Base-by-base conservation (phyloP, 2,113 vertebrate genomes). In the Urocynchramus pylzowi region DNA sequence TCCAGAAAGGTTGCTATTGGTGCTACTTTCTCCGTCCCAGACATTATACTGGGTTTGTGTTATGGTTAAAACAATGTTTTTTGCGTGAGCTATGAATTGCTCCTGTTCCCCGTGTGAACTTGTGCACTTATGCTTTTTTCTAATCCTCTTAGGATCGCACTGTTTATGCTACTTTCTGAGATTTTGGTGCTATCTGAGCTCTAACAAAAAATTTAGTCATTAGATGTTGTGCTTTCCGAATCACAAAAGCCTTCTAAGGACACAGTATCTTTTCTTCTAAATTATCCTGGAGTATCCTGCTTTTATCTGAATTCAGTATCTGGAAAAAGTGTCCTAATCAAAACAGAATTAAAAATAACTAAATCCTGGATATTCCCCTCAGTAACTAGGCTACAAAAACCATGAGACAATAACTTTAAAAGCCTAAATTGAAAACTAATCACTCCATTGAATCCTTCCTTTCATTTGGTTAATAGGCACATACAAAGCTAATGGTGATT, bases 371-470 rank as follows among this genome's bases (percentile, higher is more conserved):
- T 95, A 83, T 80, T 88, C 30, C 67, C 50, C 59, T 80, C 71
- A 88, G 84, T 91, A 87, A 84, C 76, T 17, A 88, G 75, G 84
- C 67, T 86, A 63, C 71, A 93, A 93, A 95, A 77, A 77, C 17
- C 67, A 84, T 44, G 47, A 91, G 67, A 93, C 87, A 91, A 95
- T 92, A 93, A 84, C 81, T 91, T 91, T 95, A 82, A 93, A 89
- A 91, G 91, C 82, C 87, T 90, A 93, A 96, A 96, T 88, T 90
- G 84, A 96, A 94, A 96, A 91, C 75, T 96, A 91, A 95, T 95
- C 81, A 95, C 77, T 93, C 73, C 60, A 91, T 65, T 95, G 91
- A 95, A 97, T 82, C 73, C 67, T 76, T 81, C 87, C 77, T 94
- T 93, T 95, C 89, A 95, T 84, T 87, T 94, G 53, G 77, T 79